Base-by-base conservation (phyloP, 2,113 vertebrate genomes). In the Ifrita kowaldi region DNA sequence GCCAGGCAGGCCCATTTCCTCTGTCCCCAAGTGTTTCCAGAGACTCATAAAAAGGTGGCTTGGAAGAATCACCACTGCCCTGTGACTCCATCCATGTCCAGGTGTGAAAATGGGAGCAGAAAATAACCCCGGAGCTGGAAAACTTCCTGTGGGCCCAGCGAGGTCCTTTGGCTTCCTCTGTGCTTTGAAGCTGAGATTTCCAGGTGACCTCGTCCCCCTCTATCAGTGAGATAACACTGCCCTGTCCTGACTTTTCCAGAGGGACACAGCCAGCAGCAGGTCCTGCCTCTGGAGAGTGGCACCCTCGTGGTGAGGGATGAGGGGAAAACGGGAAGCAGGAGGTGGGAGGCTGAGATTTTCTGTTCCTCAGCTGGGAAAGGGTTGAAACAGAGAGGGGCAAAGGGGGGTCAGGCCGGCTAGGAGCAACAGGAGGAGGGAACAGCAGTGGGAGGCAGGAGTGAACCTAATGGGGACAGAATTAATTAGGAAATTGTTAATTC, bases 1-100 rank as follows among this genome's bases (percentile, higher is more conserved):
- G 90, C 69, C 92, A 93, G 81, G 78, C 92, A 68, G 26, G 74
- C 18, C 82, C 67, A 73, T 91, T 93, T 96, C 74, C 85, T 68
- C 62, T 79, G 75, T 79, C 78, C 85, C 91, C 90, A 68, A 17
- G 64, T 78, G 75, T 39, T 76, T 62, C 55, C 77, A 74, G 32
- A 69, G 30, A 37, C 21, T 33, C 32, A 6, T 28, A 24, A 18
- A 70, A 73, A 62, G 17, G 28, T 62, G 35, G 16, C n/a, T 27
- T 33, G n/a, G 50, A 50, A 70, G 55, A 80, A 69, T 20, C 2
- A 0, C 37, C 19, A 0, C 32, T 84, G 42, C 50, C 39, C 50
- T 76, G n/a, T 1, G 4, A 27, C 17, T 6, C 64, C n/a, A 12
- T 77, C 88, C 64, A 14, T 9, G 32, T 21, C 49, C 32, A 2